These are phyloP conservation scores for Eleginops maclovinus DNA, from an alignment of 2,113 vertebrate genomes.

Conservation along the genomic window DNA sequence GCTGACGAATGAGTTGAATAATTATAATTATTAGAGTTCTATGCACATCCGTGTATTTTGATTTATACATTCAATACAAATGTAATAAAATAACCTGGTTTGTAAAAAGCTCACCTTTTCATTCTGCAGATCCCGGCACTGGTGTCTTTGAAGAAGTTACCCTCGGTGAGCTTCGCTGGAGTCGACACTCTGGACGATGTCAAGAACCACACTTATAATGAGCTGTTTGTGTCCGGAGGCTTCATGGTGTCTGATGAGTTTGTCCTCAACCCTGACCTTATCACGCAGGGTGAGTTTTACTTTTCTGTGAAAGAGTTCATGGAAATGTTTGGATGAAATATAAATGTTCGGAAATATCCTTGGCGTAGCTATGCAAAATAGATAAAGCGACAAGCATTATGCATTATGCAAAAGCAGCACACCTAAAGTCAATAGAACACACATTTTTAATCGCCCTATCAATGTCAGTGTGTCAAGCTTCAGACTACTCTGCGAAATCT, in stretches of 20 bases:
- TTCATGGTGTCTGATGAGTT: conserved; percentile 96
- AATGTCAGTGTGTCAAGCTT: too few relatives aligned
- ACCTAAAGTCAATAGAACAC: too few relatives aligned
- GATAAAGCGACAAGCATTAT: too few relatives aligned
- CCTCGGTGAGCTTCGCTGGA: conserved; percentile 96
- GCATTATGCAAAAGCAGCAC: too few relatives aligned
- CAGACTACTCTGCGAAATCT: too few relatives aligned
- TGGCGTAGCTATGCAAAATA: too few relatives aligned
- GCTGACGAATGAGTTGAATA: too few relatives aligned
- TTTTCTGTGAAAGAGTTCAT: not conserved
- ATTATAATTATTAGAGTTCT: not conserved
- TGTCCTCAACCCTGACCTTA: conserved; percentile 91
- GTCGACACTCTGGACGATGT: conserved; percentile 96
- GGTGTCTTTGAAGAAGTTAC: conserved; percentile 91
- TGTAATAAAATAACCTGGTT: not conserved
- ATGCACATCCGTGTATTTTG: not conserved
- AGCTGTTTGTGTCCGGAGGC: conserved; percentile 94
- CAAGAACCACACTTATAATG: conserved; percentile 96
- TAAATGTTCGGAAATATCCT: too few relatives aligned
- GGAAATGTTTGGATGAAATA: not conserved
- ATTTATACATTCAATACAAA: not conserved
- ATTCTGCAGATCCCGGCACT: conserved; percentile 91
- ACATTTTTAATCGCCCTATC: too few relatives aligned
- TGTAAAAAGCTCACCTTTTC: not conserved
- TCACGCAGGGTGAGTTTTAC: conserved; percentile 85